These are phyloP conservation scores for Pristiophorus japonicus DNA, from an alignment of 2,113 vertebrate genomes.

Conservation along the genomic window DNA sequence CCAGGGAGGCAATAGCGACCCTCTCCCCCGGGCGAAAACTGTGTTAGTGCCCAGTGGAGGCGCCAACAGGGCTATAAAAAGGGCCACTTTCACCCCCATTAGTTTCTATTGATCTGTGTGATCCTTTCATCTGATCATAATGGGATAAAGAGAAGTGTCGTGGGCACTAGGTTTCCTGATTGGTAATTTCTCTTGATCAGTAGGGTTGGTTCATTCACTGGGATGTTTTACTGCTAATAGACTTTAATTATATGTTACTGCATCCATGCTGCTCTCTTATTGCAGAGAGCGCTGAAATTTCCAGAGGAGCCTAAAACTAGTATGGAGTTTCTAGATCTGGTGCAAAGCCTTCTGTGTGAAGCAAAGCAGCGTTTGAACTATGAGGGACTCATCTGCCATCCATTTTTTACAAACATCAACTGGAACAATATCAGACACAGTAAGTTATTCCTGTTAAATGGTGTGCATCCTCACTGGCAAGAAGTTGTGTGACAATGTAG, in stretches of 20 bases:
- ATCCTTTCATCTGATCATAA: background rate
- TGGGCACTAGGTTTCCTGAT: background rate
- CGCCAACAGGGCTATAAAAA: no score
- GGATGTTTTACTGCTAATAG: constrained; percentile 3
- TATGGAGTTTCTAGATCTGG: constrained; percentile 73
- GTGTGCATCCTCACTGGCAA: background rate
- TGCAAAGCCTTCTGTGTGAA: constrained; percentile 80
- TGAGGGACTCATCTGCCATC: constrained; percentile 81
- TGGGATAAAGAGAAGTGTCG: background rate
- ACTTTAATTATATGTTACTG: background rate
- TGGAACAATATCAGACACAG: constrained; percentile 80
- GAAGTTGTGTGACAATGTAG: background rate
- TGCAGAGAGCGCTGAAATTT: constrained; percentile 80
- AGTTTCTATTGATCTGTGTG: background rate
- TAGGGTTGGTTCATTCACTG: background rate
- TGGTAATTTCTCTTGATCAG: background rate
- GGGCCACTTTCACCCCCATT: no score
- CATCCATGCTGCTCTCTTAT: background rate
- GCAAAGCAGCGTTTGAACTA: constrained; percentile 75
- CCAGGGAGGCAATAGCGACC: no score
- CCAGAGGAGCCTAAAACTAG: constrained; percentile 76
- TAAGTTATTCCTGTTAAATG: constrained; percentile 53
- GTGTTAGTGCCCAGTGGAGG: no score
- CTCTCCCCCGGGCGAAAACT: no score
- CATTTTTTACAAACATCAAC: constrained; percentile 79